Evolutionary conservation across 2,888 invertebrate species (phyloP).

Genomic region (Phania funesta): DNA sequence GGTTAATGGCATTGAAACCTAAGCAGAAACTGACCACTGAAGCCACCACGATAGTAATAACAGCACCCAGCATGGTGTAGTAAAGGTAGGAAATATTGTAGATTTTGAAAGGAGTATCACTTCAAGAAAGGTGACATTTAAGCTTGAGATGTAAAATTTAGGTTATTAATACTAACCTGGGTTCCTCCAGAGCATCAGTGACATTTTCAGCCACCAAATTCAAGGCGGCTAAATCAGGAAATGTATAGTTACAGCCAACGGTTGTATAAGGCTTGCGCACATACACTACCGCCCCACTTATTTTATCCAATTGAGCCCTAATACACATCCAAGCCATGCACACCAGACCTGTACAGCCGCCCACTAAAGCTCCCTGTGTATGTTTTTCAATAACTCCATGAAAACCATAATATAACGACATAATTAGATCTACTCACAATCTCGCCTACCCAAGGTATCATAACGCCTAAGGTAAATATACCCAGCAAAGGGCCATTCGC

Average conservation of each 20-base stretch:
- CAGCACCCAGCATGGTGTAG: slow-evolving; percentile 85
- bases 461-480: slow-evolving; percentile 85
- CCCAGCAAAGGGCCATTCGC: slow-evolving; percentile 86
- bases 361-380: slow-evolving; percentile 82
- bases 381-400: background rate
- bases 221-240: slow-evolving; percentile 77
- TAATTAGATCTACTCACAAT: slow-evolving; percentile 78
- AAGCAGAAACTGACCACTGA: slow-evolving; percentile 82
- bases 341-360: slow-evolving; percentile 81
- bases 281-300: slow-evolving; percentile 81
- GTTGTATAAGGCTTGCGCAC: slow-evolving; percentile 81
- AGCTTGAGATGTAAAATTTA: background rate
- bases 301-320: slow-evolving; percentile 82
- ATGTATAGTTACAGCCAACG: slow-evolving; percentile 82
- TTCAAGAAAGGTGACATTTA: slow-evolving; percentile 41
- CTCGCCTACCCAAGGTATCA: slow-evolving; percentile 85
- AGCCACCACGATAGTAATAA: slow-evolving; percentile 82
- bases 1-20: slow-evolving; percentile 81
- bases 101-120: slow-evolving; percentile 79
- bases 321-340: slow-evolving; percentile 83
- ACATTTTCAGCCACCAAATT: slow-evolving; percentile 74
- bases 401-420: background rate
- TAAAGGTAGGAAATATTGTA: slow-evolving; percentile 89
- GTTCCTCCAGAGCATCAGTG: slow-evolving; percentile 66
- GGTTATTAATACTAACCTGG: slow-evolving; percentile 58